Evolutionary conservation across 2,113 vertebrate species (phyloP).

Genomic region (Garra rufa): DNA sequence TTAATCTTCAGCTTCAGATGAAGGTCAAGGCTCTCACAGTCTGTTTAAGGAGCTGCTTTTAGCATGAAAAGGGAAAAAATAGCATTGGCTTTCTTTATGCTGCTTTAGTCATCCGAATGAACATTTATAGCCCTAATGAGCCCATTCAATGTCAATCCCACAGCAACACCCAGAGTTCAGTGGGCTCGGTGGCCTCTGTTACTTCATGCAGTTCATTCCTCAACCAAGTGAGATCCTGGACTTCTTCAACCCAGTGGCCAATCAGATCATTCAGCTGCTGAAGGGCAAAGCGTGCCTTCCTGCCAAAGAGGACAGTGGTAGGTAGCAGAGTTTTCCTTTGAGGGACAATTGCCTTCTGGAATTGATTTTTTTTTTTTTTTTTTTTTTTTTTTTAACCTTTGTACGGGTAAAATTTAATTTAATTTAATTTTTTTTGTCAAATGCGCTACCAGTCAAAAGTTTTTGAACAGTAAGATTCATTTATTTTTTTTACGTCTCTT

Average conservation of each 20-base stretch:
- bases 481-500: too few relatives aligned
- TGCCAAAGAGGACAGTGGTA: slow-evolving; percentile 64
- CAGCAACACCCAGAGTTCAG: slow-evolving; percentile 78
- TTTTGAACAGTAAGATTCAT: too few relatives aligned
- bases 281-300: slow-evolving; percentile 78
- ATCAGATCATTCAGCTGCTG: slow-evolving; percentile 78
- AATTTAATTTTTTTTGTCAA: too few relatives aligned
- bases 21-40: neutral
- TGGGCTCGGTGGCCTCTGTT: slow-evolving; percentile 74
- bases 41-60: neutral
- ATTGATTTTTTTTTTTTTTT: too few relatives aligned
- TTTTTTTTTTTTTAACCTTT: too few relatives aligned
- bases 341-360: too few relatives aligned
- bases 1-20: neutral
- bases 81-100: neutral
- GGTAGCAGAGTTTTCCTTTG: neutral
- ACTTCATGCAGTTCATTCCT: slow-evolving; percentile 77
- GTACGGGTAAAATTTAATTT: too few relatives aligned
- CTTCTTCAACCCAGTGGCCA: slow-evolving; percentile 81
- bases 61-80: neutral
- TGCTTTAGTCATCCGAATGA: neutral
- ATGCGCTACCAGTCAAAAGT: too few relatives aligned
- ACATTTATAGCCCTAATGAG: neutral
- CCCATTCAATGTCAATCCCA: neutral
- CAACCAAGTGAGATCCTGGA: slow-evolving; percentile 80